phyloP scores from a whole-genome alignment of 1,140 invertebrate genomes.

The Theocolax elegans region DNA sequence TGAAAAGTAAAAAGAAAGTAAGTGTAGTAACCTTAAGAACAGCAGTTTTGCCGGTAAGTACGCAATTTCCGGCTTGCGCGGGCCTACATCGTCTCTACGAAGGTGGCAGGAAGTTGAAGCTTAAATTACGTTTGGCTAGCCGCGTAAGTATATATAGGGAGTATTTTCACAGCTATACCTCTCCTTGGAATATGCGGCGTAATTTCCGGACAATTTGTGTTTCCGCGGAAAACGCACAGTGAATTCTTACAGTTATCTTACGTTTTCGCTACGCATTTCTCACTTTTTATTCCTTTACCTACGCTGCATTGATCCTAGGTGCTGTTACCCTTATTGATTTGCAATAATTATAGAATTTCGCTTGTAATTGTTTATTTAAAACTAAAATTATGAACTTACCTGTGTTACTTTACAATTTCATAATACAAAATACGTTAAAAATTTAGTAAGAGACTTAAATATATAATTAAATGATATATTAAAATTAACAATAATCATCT shows the following conservation, averaged over 20 bases:
- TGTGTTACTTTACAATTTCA: too few relatives aligned
- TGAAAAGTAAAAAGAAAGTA: not conserved
- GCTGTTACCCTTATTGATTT: too few relatives aligned
- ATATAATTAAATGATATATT: too few relatives aligned
- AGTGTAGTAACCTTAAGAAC: slow-evolving; percentile 9
- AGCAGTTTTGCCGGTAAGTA: slow-evolving; percentile 36
- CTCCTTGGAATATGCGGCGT: not conserved
- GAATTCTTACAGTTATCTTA: not conserved
- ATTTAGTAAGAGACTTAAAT: too few relatives aligned
- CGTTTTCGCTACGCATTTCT: too few relatives aligned
- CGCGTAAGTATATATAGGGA: slow-evolving; percentile 8
- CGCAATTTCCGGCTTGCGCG: slow-evolving; percentile 34
- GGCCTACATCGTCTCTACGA: slow-evolving; percentile 19
- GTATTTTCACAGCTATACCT: not conserved
- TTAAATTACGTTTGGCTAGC: slow-evolving; percentile 32
- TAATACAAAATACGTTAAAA: too few relatives aligned
- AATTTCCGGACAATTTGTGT: slow-evolving; percentile 42
- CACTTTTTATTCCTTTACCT: too few relatives aligned
- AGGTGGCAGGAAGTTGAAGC: slow-evolving; percentile 34
- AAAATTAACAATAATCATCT: too few relatives aligned
- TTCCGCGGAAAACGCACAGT: slow-evolving; percentile 6
- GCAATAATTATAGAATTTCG: too few relatives aligned
- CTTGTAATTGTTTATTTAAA: too few relatives aligned
- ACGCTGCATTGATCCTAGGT: too few relatives aligned
- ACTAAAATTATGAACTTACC: too few relatives aligned